Evolutionary conservation across 30 jellyfish, hydroid and myxozoan species (phyloP).

Genomic region (Clytia hemisphaerica): DNA sequence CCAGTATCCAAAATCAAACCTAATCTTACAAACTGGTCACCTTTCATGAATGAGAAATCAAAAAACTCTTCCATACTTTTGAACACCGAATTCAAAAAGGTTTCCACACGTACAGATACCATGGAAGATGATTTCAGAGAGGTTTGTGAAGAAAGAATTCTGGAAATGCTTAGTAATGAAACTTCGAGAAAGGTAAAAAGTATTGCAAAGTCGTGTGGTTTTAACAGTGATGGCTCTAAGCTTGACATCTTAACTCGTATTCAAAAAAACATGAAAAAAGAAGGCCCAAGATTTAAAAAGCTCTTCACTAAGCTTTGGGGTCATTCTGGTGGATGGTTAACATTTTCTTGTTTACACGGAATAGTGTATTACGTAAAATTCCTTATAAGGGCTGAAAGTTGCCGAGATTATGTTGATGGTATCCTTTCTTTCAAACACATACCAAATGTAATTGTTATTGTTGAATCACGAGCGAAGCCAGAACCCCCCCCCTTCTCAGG

Average conservation of each 20-base stretch:
- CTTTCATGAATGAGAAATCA: conserved; percentile 21
- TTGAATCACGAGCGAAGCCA: too few species aligned
- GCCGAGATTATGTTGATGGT: conserved; percentile 36
- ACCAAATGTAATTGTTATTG: conserved; percentile 25
- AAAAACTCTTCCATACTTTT: conserved; percentile 1
- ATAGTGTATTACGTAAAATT: conserved; percentile 33
- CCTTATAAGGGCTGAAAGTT: conserved; percentile 38
- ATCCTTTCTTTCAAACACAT: conserved; percentile 29
- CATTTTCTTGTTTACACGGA: conserved; percentile 42
- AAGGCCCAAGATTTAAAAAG: conserved; percentile 11
- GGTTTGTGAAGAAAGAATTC: conserved; percentile 34
- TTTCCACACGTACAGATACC: conserved; percentile 9
- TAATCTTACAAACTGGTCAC: conserved; percentile 40
- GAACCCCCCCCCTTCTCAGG: too few species aligned
- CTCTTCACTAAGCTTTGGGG: conserved; percentile 32
- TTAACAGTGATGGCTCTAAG: conserved; percentile 9
- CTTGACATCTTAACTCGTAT: conserved; percentile 28
- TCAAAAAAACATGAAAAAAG: background rate
- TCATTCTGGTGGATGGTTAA: conserved; percentile 42
- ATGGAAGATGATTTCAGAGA: conserved; percentile 23
- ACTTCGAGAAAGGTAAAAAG: conserved; percentile 7
- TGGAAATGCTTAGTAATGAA: background rate
- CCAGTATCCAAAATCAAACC: conserved; percentile 1
- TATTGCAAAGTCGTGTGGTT: conserved; percentile 23
- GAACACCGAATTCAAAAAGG: conserved; percentile 36